Base-by-base conservation (phyloP, 2,797 vertebrate genomes). In the Cossypha dichroa region DNA sequence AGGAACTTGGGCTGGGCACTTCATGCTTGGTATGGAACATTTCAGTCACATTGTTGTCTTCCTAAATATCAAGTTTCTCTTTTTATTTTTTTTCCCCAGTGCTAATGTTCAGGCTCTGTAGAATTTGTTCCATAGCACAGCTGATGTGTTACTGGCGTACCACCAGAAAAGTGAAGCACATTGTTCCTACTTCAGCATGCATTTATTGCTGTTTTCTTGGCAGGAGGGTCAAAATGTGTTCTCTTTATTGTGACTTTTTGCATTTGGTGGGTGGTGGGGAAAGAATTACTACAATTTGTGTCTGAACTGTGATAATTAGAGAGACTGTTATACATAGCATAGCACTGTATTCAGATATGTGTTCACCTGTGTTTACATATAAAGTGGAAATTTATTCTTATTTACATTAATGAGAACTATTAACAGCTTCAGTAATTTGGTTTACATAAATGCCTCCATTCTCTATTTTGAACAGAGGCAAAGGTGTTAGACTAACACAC, bases 81-180 rank as follows among this genome's bases (percentile, higher is more conserved):
- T 16, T 31, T 21, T 9, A 26, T 17, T 34, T 34, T 3, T 15
- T 7, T 15, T 0, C 2, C 2, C 19, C 23, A 8, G 6, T 74
- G n/a, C 29, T 75, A 25, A 49, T 63, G 11, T 77, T 90, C 1
- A 1, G 22, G 23, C 54, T 70, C 69, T 85, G 60, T 60, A 80
- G 68, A 46, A 68, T 91, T 94, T 90, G 41, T 88, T 96, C 63
- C 14, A 2, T 62, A 69, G 59, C 58, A 66, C 66, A 88, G 70
- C 63, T 70, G 56, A 56, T 59, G 25, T 74, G 68, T 77, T 87
- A 56, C 52, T 80, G 84, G 69, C 62, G 36, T 52, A 58, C 23
- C 11, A 63, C 26, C 17, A 40, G n/a, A 49, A 36, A 89, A 89
- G 34, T 48, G 33, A 80, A 85, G 58, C 64, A n/a, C 67, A 23